Conservation (phyloP, 53 echinoderm and acorn worm species). For the Pentamera pediparva region DNA sequence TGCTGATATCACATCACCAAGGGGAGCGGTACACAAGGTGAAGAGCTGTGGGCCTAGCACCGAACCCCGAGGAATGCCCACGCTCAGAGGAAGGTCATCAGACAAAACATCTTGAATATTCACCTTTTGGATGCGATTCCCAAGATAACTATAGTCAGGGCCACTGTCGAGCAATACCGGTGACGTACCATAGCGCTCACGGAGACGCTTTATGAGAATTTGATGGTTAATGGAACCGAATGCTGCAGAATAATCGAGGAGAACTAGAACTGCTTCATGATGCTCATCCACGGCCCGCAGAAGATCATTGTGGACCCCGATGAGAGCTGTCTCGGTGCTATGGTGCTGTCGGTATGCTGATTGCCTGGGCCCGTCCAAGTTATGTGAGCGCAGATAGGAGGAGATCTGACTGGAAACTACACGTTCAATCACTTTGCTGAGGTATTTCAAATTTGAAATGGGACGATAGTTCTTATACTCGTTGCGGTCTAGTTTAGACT, state of each 20-base stretch:
- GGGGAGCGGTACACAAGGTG: no score
- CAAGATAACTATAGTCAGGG: no score
- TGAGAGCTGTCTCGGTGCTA: not conserved
- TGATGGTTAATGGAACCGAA: not conserved
- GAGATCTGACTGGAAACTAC: not conserved
- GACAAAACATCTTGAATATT: no score
- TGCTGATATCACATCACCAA: no score
- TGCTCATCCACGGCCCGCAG: not conserved
- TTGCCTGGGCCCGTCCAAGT: not conserved
- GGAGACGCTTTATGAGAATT: not conserved
- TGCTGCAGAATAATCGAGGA: not conserved
- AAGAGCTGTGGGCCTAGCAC: no score
- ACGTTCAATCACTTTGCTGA: not conserved
- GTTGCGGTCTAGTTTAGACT: no score
- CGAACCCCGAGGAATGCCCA: no score
- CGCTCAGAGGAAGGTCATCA: no score
- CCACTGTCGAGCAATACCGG: no score
- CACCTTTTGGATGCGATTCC: no score
- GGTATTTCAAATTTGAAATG: not conserved
- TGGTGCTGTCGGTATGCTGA: not conserved
- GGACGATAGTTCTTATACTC: no score
- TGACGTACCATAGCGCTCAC: no score
- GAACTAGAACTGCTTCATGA: not conserved
- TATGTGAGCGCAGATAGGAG: not conserved
- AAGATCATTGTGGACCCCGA: not conserved